These are phyloP conservation scores for Scortum barcoo DNA, from an alignment of 2,113 vertebrate genomes.

Conservation along the genomic window DNA sequence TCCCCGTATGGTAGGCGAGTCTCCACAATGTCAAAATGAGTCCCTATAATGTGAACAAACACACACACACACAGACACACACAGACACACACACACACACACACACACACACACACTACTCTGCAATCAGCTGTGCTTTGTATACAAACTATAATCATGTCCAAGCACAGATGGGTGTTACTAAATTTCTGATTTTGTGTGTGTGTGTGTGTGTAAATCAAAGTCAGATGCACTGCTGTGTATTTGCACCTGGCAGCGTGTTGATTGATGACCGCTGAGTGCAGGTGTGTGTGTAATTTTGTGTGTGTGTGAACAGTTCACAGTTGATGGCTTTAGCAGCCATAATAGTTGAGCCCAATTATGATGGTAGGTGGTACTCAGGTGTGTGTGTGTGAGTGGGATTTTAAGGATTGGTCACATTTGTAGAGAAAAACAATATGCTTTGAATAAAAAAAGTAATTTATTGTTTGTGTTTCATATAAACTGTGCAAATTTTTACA, in stretches of 20 bases:
- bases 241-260: constrained; percentile 29
- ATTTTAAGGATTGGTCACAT: background rate
- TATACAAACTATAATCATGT: no score
- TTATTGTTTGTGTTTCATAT: background rate
- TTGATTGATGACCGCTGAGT: constrained; percentile 34
- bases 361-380: background rate
- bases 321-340: constrained; percentile 38
- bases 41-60: no score
- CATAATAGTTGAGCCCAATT: constrained; percentile 24
- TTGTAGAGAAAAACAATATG: background rate
- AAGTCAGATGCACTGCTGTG: background rate
- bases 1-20: no score
- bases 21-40: no score
- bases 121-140: no score
- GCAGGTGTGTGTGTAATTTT: constrained; percentile 19
- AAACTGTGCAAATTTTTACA: no score
- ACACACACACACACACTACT: no score
- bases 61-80: no score
- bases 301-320: constrained; percentile 8
- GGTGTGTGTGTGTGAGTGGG: background rate
- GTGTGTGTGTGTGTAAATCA: background rate
- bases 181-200: no score
- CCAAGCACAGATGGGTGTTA: no score
- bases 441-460: background rate
- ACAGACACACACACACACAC: no score